phyloP scores from a whole-genome alignment of 1,140 invertebrate species.

The Ceratosolen solmsi region DNA sequence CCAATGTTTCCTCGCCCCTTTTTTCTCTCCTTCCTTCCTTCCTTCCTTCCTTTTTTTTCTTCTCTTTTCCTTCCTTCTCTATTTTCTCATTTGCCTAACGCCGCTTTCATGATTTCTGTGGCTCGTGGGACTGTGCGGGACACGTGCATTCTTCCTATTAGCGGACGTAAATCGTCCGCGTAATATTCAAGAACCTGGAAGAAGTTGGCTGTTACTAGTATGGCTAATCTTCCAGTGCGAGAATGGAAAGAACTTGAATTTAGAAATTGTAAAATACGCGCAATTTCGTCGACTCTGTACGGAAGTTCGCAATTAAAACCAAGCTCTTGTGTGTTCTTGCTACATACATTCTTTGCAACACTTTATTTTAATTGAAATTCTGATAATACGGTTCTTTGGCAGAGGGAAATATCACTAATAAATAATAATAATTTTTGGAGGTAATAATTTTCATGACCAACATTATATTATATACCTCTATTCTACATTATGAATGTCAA shows the following conservation, averaged over 20 bases:
- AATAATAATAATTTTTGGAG: too few species aligned
- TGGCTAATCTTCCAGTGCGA: too few species aligned
- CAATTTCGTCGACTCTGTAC: conserved; percentile 14
- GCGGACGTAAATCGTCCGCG: neutral
- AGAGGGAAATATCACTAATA: too few species aligned
- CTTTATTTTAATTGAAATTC: too few species aligned
- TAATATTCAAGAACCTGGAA: too few species aligned
- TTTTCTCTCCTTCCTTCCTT: neutral
- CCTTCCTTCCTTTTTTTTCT: conserved; percentile 35
- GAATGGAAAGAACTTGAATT: neutral
- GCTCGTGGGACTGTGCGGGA: conserved; percentile 58
- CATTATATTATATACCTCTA: too few species aligned
- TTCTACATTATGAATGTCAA: too few species aligned
- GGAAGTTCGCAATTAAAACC: conserved; percentile 2
- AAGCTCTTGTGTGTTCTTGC: neutral
- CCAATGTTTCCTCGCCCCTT: neutral
- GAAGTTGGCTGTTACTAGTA: too few species aligned
- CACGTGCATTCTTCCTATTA: too few species aligned
- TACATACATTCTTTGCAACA: too few species aligned
- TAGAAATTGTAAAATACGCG: conserved; percentile 35
- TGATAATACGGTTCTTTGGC: too few species aligned
- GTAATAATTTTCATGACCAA: too few species aligned
- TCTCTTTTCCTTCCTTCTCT: conserved; percentile 38
- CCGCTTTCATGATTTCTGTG: conserved; percentile 57
- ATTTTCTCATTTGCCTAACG: conserved; percentile 58